Evolutionary conservation across 2,113 vertebrate genomes (phyloP), one percentile per base, ranked within the genome.

Genomic region (Rhabdornis inornatus): DNA sequence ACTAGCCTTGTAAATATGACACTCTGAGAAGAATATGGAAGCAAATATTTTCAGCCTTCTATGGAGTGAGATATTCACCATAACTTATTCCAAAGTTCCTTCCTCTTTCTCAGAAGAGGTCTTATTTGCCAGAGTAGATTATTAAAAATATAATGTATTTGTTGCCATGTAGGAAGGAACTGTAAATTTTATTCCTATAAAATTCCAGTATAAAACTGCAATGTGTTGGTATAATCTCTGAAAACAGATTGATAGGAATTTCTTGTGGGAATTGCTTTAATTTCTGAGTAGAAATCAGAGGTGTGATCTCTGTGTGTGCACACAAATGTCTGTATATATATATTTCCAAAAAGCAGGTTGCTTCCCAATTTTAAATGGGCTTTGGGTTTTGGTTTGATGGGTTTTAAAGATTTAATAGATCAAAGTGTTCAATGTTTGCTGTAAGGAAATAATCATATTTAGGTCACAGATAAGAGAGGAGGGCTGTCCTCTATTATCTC

Each of bases 291-390:
- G 39, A 61, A 80, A 85, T 65, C 20, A 37, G 70, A 91, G 20
- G 12, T 17, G 4, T 33, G 25, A 49, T 61, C 40, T 37, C 2
- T n/a, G 9, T 23, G 20, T 3, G 1, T n/a, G 8, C 11, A 42
- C 23, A 45, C 5, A 4, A 24, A 4, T 39, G 2, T 30, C 10
- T 27, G 4, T 33, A 6, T n/a, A 6, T 25, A 7, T n/a, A 6
- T 25, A 27, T 61, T 66, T 52, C 19, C 16, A 44, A 72, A 82
- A 61, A 27, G 3, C 8, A 40, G 27, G 9, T 31, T 80, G 30
- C 11, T 17, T 83, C 31, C 30, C 80, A 23, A 53, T 53, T 76
- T 79, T 69, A 88, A 72, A 23, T 37, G 40, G 68, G 11, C 5
- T 83, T 57, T 56, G 15, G 3, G 10, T 3, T 57, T 92, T 63